Conservation (phyloP, 1,140 invertebrate genomes). For the Vanessa atalanta region DNA sequence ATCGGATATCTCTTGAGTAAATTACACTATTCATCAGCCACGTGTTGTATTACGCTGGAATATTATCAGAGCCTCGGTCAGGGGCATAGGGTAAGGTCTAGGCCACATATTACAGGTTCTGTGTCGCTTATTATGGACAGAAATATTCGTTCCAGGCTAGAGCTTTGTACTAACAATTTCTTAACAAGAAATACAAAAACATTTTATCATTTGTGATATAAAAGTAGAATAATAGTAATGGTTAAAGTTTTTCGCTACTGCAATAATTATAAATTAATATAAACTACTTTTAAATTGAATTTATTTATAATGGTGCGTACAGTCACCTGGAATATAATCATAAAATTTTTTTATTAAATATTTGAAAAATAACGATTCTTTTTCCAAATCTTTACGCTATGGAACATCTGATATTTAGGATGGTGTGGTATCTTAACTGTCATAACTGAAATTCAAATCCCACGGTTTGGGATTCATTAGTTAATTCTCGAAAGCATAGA, state of each 20-base stretch:
- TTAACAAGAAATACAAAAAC: too few relatives aligned
- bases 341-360: too few relatives aligned
- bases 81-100: constrained; percentile 16
- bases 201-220: neutral
- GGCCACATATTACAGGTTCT: constrained; percentile 15
- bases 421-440: neutral
- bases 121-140: constrained; percentile 9
- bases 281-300: too few relatives aligned
- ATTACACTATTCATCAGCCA: constrained; percentile 39
- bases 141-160: neutral
- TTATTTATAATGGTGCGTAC: too few relatives aligned
- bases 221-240: too few relatives aligned
- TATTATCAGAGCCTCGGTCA: constrained; percentile 33
- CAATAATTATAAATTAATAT: too few relatives aligned
- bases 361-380: too few relatives aligned
- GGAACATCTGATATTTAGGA: too few relatives aligned
- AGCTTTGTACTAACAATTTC: too few relatives aligned
- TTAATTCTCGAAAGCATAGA: neutral
- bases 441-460: neutral
- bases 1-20: constrained; percentile 37
- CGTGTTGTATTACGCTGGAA: constrained; percentile 34
- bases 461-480: neutral
- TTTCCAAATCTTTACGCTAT: too few relatives aligned
- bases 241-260: too few relatives aligned
- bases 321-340: too few relatives aligned